These are phyloP conservation scores for Cromileptes altivelis DNA, from an alignment of 2,113 vertebrate species.

Conservation along the genomic window DNA sequence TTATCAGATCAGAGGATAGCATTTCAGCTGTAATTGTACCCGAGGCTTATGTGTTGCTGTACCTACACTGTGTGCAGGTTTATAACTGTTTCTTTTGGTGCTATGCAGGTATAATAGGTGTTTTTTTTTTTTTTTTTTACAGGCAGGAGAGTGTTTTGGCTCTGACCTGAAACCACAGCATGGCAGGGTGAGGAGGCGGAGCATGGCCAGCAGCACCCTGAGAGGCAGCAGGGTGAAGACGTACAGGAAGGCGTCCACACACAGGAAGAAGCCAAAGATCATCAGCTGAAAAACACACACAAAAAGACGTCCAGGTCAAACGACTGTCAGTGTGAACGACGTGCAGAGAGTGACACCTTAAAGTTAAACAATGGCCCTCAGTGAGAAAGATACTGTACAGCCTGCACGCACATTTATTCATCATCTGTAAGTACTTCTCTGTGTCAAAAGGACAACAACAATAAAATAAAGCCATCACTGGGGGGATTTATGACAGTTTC, in stretches of 20 bases:
- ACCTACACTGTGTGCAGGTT: not conserved
- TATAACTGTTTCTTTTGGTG: not conserved
- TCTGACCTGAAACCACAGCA: slow-evolving; percentile 93
- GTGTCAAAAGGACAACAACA: not conserved
- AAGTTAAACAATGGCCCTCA: not conserved
- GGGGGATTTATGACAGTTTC: not conserved
- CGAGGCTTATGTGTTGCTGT: too few relatives aligned
- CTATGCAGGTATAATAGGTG: not conserved
- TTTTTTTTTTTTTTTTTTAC: not conserved
- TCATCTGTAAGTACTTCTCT: not conserved
- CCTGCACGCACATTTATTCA: not conserved
- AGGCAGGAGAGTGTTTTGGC: not conserved
- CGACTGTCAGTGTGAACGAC: not conserved
- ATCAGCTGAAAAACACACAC: slow-evolving; percentile 89
- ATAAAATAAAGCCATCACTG: not conserved
- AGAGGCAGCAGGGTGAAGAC: slow-evolving; percentile 97
- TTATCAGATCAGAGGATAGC: not conserved
- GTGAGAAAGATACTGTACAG: not conserved
- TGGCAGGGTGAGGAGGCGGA: slow-evolving; percentile 92
- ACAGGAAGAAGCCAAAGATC: slow-evolving; percentile 97
- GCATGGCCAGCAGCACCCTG: slow-evolving; percentile 92
- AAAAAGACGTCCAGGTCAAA: slow-evolving; percentile 35
- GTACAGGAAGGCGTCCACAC: slow-evolving; percentile 97
- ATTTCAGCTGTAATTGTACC: not conserved
- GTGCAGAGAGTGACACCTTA: not conserved